Evolutionary conservation across 2,113 vertebrate species (phyloP), one percentile per base, ranked within the genome.

Genomic region (Ophthalmotilapia sp.): DNA sequence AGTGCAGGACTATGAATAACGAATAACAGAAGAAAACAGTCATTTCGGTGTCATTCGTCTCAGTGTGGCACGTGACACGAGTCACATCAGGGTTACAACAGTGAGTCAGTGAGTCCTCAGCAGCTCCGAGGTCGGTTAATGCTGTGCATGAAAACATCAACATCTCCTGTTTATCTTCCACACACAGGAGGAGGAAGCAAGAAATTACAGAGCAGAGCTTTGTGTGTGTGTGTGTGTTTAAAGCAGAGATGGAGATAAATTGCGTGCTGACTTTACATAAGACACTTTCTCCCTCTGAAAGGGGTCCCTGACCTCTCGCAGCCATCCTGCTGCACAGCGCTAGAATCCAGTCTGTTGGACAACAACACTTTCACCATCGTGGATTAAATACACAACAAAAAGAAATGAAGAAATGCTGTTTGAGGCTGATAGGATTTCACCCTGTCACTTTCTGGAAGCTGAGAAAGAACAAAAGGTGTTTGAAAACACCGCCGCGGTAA

Each of bases 261-360:
- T 5, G 79, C 51, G 73, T 85, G 68, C 89, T 88, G 92, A 90
- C 84, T 93, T 90, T 88, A 92, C 80, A 86, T 84, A 83, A 86
- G 62, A 73, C 79, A 81, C 81, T 83, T 42, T 91, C 53, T 82
- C 70, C 42, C 84, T 77, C 75, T 94, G 90, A 95, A 93, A 94
- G 91, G 93, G 93, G 92, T 94, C 83, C 36, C 49, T 84, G 90
- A 94, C 91, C 94, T 94, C 83, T 81, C 42, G 42, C 53, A 88
- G 42, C 81, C 68, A 36, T 51, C 80, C 82, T 81, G 51, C 91
- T 88, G 86, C 58, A 79, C 10, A 79, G 81, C 14, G 4, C 86
- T 87, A 54, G 86, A 87, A 55, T 84, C 38, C 45, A 21, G 26
- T n/a, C 60, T 80, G 80, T 47, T 62, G 79, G 54, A 3, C 58